These are phyloP conservation scores for Venturia canescens DNA, from an alignment of 1,140 invertebrate genomes.

Conservation along the genomic window DNA sequence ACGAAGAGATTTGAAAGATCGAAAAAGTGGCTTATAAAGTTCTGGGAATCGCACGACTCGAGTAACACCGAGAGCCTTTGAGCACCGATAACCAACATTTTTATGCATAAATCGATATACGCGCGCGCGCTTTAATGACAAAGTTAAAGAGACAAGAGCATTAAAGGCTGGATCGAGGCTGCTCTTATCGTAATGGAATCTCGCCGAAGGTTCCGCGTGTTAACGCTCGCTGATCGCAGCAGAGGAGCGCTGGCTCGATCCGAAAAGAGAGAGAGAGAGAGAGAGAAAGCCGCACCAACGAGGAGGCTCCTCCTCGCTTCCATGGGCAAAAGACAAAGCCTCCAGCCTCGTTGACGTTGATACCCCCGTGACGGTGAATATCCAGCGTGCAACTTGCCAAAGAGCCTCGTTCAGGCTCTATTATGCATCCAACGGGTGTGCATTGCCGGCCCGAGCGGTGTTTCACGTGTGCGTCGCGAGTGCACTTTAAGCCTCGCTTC, in stretches of 20 bases:
- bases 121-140: too few relatives aligned
- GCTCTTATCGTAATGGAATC: conserved; percentile 52
- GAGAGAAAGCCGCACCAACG: neutral
- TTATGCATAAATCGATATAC: too few relatives aligned
- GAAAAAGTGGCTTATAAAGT: too few relatives aligned
- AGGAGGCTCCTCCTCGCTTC: neutral
- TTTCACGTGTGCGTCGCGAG: neutral
- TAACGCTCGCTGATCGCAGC: conserved; percentile 7
- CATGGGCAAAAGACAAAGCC: conserved; percentile 44
- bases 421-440: neutral
- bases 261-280: neutral
- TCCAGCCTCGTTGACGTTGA: conserved; percentile 35
- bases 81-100: too few relatives aligned
- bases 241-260: conserved; percentile 8
- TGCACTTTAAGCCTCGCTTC: conserved; percentile 7
- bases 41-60: too few relatives aligned
- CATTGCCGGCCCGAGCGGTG: too few relatives aligned
- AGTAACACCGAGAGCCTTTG: too few relatives aligned
- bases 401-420: conserved; percentile 37
- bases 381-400: conserved; percentile 6
- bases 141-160: neutral
- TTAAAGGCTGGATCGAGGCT: neutral
- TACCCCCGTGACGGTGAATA: conserved; percentile 33
- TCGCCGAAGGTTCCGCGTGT: conserved; percentile 19
- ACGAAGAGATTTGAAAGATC: too few relatives aligned